phyloP scores from a whole-genome alignment of 1,140 invertebrate species.

The Temnothorax longispinosus region DNA sequence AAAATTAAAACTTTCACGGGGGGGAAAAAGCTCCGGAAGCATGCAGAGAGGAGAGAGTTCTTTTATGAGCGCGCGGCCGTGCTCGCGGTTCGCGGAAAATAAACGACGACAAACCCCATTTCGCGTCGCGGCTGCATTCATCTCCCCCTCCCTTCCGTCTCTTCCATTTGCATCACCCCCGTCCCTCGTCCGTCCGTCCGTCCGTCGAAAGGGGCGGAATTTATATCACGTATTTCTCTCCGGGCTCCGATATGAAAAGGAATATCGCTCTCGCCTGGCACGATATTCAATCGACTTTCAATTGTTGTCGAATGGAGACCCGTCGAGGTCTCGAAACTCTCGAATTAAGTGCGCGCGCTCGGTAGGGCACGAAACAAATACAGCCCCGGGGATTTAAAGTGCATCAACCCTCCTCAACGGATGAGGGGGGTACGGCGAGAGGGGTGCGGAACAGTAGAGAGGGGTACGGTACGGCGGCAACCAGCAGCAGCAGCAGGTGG shows the following conservation, averaged over 20 bases:
- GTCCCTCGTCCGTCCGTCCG: not conserved
- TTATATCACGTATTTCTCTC: slow-evolving; percentile 43
- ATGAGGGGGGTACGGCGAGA: not conserved
- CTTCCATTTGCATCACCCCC: not conserved
- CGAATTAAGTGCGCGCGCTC: slow-evolving; percentile 64
- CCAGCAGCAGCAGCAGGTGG: slow-evolving; percentile 54
- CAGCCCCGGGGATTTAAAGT: slow-evolving; percentile 45
- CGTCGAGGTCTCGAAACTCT: slow-evolving; percentile 42
- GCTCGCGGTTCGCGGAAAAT: slow-evolving; percentile 44
- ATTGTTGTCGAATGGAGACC: slow-evolving; percentile 67
- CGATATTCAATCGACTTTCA: slow-evolving; percentile 60
- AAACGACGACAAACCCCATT: slow-evolving; percentile 50
- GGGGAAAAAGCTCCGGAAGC: slow-evolving; percentile 27
- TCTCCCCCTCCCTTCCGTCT: not conserved
- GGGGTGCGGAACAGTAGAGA: not conserved
- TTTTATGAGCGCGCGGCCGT: slow-evolving; percentile 38
- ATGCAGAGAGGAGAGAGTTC: slow-evolving; percentile 29
- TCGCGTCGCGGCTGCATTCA: slow-evolving; percentile 48
- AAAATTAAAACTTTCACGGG: slow-evolving; percentile 56
- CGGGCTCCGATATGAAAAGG: slow-evolving; percentile 41
- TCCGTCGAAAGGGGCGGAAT: slow-evolving; percentile 49
- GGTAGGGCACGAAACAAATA: slow-evolving; percentile 66
- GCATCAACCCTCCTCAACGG: slow-evolving; percentile 32
- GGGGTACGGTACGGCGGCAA: not conserved
- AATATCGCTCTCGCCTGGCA: slow-evolving; percentile 33